Base-by-base conservation (phyloP, 2,113 vertebrate species). In the Ellobius talpinus region DNA sequence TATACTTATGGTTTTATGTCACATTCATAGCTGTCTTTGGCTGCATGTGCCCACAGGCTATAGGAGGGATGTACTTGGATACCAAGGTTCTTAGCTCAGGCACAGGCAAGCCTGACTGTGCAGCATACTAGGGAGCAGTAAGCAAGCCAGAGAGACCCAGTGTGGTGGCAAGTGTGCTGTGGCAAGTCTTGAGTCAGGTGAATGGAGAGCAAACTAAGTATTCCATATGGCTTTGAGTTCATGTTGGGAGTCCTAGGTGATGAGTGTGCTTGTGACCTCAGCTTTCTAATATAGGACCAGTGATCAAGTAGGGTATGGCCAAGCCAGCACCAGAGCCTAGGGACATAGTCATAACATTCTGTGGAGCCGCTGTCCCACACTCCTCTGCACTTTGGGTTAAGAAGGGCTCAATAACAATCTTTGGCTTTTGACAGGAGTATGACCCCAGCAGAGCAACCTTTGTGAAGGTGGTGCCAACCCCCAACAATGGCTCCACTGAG, bases 401-500 rank as follows among this genome's bases (percentile, higher is more conserved):
- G 50, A 63, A 72, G 85, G 76, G 14, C 61, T 73, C 31, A 50
- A 14, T 11, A 29, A 24, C 17, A 3, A 13, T 42, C 0, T 77
- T 96, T 92, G 96, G 72, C 95, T 74, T 55, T 2, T 96, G 90
- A 47, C 98, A 99, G 99, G 99, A 99, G 13, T 98, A 99, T 0
- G 98, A 99, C 70, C 98, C 99, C 58, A 97, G 96, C 58, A 99
- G 99, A 97, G 99, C 99, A 2, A 99, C 98, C 0, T 97, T 99
- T 58, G 99, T 99, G 68, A 99, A 99, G 98, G 99, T 99, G 14
- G 99, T 99, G 76, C 99, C 99, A 0, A 99, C 99, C 1, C 99
- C 99, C 3, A 99, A 99, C 97, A 99, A 99, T 0, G 99, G 99
- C 61, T 99, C 99, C 14, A 99, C 98, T 0, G 99, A 99, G 74